These are phyloP conservation scores for Aptenodytes patagonicus DNA, from an alignment of 2,113 vertebrate species.

Conservation along the genomic window DNA sequence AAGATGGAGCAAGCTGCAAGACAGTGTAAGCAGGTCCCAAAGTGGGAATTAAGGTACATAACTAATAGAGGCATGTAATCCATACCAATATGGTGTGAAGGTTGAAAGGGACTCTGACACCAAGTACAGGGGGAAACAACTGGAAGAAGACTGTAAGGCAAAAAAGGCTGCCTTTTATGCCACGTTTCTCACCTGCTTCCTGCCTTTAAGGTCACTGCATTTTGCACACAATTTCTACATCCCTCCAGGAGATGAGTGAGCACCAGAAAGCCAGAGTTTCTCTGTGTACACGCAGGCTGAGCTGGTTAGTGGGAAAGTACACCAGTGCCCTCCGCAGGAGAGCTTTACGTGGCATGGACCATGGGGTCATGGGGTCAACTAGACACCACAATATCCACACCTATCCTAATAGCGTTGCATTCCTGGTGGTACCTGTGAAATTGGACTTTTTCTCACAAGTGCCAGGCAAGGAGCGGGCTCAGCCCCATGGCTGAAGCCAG, in stretches of 20 bases:
- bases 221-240: background rate
- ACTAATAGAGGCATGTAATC: background rate
- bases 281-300: background rate
- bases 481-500: background rate
- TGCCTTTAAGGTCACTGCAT: background rate
- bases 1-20: conserved; percentile 13
- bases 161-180: background rate
- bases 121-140: background rate
- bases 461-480: accelerated
- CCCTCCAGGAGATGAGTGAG: background rate
- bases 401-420: too few species aligned
- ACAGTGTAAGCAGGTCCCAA: background rate
- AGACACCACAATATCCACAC: background rate
- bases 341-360: background rate
- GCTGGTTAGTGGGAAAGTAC: background rate
- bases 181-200: background rate
- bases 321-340: conserved; percentile 25
- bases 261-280: background rate
- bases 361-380: background rate
- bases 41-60: background rate
- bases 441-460: accelerated
- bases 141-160: background rate
- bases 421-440: background rate
- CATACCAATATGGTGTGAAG: background rate
- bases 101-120: background rate